phyloP scores from a whole-genome alignment of 2,113 vertebrate species.

The Ondatra zibethicus region DNA sequence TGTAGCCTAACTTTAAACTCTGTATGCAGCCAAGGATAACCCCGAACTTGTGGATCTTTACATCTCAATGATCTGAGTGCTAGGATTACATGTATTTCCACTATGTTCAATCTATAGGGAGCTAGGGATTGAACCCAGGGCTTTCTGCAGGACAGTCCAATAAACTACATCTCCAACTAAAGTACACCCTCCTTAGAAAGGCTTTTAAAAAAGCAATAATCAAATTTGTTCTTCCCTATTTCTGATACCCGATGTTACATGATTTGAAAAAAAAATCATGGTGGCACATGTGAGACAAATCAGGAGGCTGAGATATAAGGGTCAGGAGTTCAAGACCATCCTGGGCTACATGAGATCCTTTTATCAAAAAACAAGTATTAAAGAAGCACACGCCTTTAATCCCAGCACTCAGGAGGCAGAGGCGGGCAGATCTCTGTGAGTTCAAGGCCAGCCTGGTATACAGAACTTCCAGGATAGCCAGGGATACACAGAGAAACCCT shows the following conservation, averaged over 20 bases:
- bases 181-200: not conserved
- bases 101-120: not conserved
- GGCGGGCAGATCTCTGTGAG: no score
- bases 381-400: not conserved
- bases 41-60: not conserved
- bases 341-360: not conserved
- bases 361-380: not conserved
- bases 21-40: not conserved
- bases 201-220: not conserved
- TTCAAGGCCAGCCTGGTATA: no score
- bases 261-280: not conserved
- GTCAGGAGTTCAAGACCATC: not conserved
- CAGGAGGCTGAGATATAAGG: not conserved
- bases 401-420: not conserved
- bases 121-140: not conserved
- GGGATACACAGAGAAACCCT: not conserved
- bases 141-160: not conserved
- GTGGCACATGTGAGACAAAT: not conserved
- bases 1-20: not conserved
- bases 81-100: not conserved
- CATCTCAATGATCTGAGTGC: not conserved
- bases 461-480: not conserved
- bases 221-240: slow-evolving; percentile 35
- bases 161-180: not conserved
- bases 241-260: not conserved